These are phyloP conservation scores for Tetragnatha montana DNA, from an alignment of 2,888 invertebrate genomes.

Conservation along the genomic window DNA sequence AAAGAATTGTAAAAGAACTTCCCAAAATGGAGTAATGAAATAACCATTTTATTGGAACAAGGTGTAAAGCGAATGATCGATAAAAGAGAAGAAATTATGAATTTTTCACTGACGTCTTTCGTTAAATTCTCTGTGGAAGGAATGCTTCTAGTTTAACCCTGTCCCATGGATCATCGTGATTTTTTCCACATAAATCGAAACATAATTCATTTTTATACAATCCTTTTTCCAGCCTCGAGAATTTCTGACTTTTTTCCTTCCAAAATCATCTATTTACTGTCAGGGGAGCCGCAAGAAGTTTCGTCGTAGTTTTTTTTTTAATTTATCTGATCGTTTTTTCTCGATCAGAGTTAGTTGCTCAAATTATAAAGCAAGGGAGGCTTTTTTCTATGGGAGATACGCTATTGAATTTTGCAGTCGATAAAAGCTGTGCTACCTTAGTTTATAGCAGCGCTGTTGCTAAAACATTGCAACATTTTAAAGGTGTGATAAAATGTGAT, in stretches of 20 bases:
- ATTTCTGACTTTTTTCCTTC: conserved; percentile 37
- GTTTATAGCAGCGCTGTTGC: too few relatives aligned
- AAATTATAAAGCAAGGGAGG: too few relatives aligned
- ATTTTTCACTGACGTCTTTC: neutral
- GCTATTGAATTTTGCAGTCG: too few relatives aligned
- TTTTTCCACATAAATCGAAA: conserved; percentile 48
- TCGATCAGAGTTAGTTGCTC: too few relatives aligned
- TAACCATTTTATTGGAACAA: too few relatives aligned
- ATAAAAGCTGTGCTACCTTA: too few relatives aligned
- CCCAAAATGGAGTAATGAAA: too few relatives aligned
- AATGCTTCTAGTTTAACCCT: conserved; percentile 13
- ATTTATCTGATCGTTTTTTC: conserved; percentile 36
- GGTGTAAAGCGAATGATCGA: too few relatives aligned
- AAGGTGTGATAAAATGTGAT: too few relatives aligned
- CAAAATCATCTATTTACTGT: conserved; percentile 62
- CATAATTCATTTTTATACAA: conserved; percentile 62
- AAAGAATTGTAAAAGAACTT: too few relatives aligned
- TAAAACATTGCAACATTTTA: too few relatives aligned
- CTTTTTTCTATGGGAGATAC: too few relatives aligned
- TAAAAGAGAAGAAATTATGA: neutral
- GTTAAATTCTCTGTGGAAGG: conserved; percentile 18
- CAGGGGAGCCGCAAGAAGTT: conserved; percentile 47
- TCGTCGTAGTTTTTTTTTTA: conserved; percentile 59
- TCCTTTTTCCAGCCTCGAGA: conserved; percentile 37
- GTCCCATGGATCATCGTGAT: conserved; percentile 29